Conservation (phyloP, 2,797 vertebrate species). For the Enteromius treurensis region DNA sequence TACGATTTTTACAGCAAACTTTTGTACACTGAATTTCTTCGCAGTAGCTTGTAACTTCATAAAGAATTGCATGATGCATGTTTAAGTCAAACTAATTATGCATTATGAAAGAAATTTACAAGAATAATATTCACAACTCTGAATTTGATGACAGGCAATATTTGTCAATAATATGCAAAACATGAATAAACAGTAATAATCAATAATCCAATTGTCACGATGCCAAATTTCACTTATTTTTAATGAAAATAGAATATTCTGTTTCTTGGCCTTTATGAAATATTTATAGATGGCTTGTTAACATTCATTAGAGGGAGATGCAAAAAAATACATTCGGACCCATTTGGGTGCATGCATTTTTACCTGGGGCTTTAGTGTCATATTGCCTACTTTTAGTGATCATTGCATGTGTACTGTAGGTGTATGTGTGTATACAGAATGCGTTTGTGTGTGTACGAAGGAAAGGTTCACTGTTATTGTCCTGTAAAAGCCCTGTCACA, state of each 20-base stretch:
- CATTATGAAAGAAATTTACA: neutral
- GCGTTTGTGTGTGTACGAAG: constrained; percentile 1
- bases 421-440: constrained; percentile 11
- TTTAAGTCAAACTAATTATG: neutral
- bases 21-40: neutral
- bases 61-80: neutral
- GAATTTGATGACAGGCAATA: neutral
- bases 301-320: neutral
- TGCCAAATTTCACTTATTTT: neutral
- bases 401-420: neutral
- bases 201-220: neutral
- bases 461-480: constrained; percentile 23
- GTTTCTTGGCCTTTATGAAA: neutral
- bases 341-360: neutral
- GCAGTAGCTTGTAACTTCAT: neutral
- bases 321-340: neutral
- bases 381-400: neutral
- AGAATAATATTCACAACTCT: neutral
- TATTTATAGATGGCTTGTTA: neutral
- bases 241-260: neutral
- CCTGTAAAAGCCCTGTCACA: constrained; percentile 42
- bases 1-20: neutral
- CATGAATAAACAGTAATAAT: neutral
- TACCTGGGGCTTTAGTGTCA: neutral
- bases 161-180: neutral